Evolutionary conservation across 2,797 vertebrate genomes (phyloP), one percentile per base, ranked within the genome.

Genomic region (Sebastes hopkinsi): DNA sequence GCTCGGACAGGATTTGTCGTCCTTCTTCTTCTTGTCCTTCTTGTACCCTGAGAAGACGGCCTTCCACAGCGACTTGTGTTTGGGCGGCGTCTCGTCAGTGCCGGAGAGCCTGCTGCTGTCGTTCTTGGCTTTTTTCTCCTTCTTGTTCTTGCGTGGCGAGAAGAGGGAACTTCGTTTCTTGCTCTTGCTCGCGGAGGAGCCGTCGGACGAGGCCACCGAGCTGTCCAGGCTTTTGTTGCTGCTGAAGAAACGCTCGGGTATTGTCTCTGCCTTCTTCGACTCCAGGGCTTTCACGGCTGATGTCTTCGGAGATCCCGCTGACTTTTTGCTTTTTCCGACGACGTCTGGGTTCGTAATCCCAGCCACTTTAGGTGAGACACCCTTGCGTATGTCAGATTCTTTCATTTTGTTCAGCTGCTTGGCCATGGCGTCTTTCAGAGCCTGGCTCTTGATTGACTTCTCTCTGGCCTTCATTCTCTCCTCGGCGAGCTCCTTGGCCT

Each of bases 1-100:
- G 92, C 98, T 98, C 1, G 97, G 95, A 82, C 96, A 97, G 0
- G 97, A 98, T 83, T 96, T 98, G 18, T 97, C 95, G 0, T 98
- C 97, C 87, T 98, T 99, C 89, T 98, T 99, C 95, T 99, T 99
- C 81, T 97, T 99, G 93, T 99, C 98, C 90, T 97, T 99, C 91
- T 98, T 99, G 92, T 99, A 98, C 4, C 99, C 97, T 0, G 98
- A 99, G 92, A 99, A 99, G 60, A 99, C 98, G 0, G 97, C 96
- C 87, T 99, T 99, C 98, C 98, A 99, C 72, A 99, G 78, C 0
- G 98, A 99, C 91, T 95, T 97, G 88, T 97, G 97, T 79, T 99
- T 99, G 67, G 97, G 92, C 1, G 96, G 93, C 0, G 96, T 96
- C 62, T 97, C 97, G 0, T 97, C 98, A 0, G 92, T 92, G 64